Base-by-base conservation (phyloP, 1,140 invertebrate genomes). In the Solen grandis region DNA sequence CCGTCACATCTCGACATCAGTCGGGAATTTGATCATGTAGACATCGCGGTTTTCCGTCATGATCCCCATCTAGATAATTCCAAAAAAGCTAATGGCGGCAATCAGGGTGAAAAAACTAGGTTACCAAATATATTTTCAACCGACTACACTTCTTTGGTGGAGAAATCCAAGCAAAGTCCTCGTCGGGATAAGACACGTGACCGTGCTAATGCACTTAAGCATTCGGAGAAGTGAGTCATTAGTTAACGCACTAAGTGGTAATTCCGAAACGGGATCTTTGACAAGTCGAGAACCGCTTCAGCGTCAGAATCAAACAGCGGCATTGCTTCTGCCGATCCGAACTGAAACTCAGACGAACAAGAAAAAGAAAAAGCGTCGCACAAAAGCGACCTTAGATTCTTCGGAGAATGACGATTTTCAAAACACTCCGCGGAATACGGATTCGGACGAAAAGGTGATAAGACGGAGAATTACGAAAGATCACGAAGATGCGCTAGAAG, bases 121-220 rank as follows among this genome's bases (percentile, higher is more conserved):
- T 25, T 78, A 16, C 75, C 75, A 0, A 78, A 29, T 69, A 78
- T 78, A 41, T 78, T 78, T 66, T 59, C 75, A 55, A 59, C 41
- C 36, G 65, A 78, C 33, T 50, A 31, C 36, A 27, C 41, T 46
- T 46, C 29, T 41, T n/a, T 46, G 1, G 29, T n/a, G 25, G 33
- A 22, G n/a, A 54, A 68, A 29, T 66, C 54, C 29, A 35, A 63
- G 8, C 2, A 54, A 54, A 38, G 22, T 0, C 13, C 29, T 16
- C 63, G 75, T 5, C 63, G 75, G 50, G 75, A 78, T 10, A 55
- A 55, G 27, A 41, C 33, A 19, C 41, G 31, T 13, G 75, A 68
- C 27, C 46, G 22, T 55, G 10, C 54, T 38, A 77, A 55, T 50
- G 5, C 75, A n/a, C 65, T 78, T 13, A n/a, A 52, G 59, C n/a